A percentile compares a stretch with the other conserved stretches of the same genome.
Conservation (phyloP, 2,113 vertebrate species). For the Lycocorax pyrrhopterus region DNA sequence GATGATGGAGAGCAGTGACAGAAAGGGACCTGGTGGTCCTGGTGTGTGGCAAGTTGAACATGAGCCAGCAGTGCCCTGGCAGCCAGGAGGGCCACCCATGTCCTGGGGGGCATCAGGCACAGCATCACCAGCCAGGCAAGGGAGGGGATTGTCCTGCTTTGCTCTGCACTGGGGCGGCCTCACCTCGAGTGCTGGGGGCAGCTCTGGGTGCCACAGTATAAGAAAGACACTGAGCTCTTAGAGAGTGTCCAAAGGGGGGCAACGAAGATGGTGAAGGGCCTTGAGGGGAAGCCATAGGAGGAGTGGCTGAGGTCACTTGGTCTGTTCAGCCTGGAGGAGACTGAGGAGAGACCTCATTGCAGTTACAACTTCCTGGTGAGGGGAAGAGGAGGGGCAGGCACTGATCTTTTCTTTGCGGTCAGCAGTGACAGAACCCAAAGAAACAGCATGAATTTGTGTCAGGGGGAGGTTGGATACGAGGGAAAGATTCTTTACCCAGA, state of each 20-base stretch:
- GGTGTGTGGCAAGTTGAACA: fast-evolving
- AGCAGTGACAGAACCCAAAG: background rate
- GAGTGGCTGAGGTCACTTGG: fast-evolving
- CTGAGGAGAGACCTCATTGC: background rate
- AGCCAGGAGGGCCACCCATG: fast-evolving
- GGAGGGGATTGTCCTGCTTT: background rate
- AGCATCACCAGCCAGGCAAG: fast-evolving
- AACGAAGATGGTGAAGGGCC: no score
- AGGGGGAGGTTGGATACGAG: background rate
- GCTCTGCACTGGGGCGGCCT: background rate
- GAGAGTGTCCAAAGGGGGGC: no score
- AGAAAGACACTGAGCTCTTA: fast-evolving
- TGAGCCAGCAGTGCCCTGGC: background rate
- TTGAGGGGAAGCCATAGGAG: fast-evolving
- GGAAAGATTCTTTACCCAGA: background rate
- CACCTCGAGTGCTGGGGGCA: background rate
- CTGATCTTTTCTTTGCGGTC: no score
- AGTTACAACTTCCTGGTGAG: background rate
- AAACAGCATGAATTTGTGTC: background rate
- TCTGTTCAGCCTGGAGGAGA: background rate
- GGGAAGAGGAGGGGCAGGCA: background rate
- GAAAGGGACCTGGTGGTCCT: background rate
- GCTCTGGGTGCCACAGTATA: fast-evolving
- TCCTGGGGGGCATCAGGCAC: background rate
- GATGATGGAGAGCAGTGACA: background rate